A percentile compares a stretch with the other conserved stretches of the same genome.
These are phyloP conservation scores for Bemisia tabaci DNA, from an alignment of 1,140 invertebrate species.

Conservation along the genomic window DNA sequence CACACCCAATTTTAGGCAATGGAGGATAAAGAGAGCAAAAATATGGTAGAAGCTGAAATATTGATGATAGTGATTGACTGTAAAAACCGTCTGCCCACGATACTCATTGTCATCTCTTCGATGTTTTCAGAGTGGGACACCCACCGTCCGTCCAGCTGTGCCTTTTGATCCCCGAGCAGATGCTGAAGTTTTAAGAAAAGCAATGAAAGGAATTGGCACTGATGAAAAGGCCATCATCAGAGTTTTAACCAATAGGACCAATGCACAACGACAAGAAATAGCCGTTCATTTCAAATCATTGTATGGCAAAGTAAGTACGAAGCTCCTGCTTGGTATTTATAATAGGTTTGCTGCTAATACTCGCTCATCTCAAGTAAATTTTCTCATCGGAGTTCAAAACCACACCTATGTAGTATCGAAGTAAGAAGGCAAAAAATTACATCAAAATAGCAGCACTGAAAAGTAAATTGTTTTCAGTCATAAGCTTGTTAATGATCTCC, in stretches of 20 bases:
- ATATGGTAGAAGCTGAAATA: too few relatives aligned
- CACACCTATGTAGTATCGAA: too few relatives aligned
- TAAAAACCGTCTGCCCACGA: neutral
- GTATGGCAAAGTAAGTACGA: slow-evolving; percentile 63
- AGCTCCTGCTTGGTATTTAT: too few relatives aligned
- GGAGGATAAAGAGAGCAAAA: too few relatives aligned
- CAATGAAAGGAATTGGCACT: slow-evolving; percentile 77
- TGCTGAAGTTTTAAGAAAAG: slow-evolving; percentile 64
- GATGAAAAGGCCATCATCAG: slow-evolving; percentile 71
- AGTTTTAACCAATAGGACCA: slow-evolving; percentile 56
- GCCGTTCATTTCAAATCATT: slow-evolving; percentile 56
- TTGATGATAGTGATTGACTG: too few relatives aligned
- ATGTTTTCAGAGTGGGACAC: slow-evolving; percentile 27
- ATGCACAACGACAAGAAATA: slow-evolving; percentile 61
- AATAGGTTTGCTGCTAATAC: too few relatives aligned
- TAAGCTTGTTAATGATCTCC: too few relatives aligned
- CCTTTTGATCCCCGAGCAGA: slow-evolving; percentile 54
- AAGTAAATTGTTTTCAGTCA: too few relatives aligned
- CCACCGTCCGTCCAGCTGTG: slow-evolving; percentile 44
- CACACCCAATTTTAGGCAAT: neutral
- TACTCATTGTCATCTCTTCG: neutral
- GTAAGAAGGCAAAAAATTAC: too few relatives aligned
- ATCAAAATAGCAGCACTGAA: too few relatives aligned
- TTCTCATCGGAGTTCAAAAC: too few relatives aligned
- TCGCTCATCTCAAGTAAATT: too few relatives aligned